Evolutionary conservation across 2,797 vertebrate species (phyloP).

Genomic region (Paguma larvata): DNA sequence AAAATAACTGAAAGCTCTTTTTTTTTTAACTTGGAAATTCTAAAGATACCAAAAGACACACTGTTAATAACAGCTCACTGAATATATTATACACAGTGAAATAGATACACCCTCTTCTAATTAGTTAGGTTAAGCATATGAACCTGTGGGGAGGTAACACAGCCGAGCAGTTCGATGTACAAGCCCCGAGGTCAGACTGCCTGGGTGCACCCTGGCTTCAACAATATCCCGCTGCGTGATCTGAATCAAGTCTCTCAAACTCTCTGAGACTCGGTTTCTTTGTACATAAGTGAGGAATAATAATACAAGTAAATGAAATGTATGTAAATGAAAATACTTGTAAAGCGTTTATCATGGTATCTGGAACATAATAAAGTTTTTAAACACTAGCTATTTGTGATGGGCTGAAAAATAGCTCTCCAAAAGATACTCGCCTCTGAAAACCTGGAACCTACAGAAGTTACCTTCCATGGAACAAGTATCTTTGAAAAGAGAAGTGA

Average conservation of each 20-base stretch:
- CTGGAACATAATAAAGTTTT: background rate
- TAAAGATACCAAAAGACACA: slow-evolving; percentile 28
- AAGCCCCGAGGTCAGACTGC: background rate
- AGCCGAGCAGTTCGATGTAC: background rate
- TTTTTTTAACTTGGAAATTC: background rate
- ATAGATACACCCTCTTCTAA: background rate
- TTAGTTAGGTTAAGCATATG: background rate
- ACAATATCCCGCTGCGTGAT: background rate
- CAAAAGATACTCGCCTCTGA: background rate
- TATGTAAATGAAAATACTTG: background rate
- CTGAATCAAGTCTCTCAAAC: background rate
- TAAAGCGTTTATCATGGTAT: background rate
- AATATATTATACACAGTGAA: background rate
- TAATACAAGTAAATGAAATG: background rate
- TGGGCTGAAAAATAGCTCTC: background rate
- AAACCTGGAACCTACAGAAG: background rate
- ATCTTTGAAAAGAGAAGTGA: background rate
- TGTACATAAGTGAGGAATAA: background rate
- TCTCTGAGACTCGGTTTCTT: background rate
- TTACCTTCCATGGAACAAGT: background rate
- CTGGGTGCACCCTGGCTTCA: background rate
- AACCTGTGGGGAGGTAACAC: background rate
- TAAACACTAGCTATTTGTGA: slow-evolving; percentile 6
- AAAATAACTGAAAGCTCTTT: background rate
- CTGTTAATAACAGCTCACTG: background rate